Percentiles rank a stretch among this genome's conserved stretches.
These are phyloP conservation scores for Nemoura dubitans DNA, from an alignment of 2,888 invertebrate genomes.

Conservation along the genomic window DNA sequence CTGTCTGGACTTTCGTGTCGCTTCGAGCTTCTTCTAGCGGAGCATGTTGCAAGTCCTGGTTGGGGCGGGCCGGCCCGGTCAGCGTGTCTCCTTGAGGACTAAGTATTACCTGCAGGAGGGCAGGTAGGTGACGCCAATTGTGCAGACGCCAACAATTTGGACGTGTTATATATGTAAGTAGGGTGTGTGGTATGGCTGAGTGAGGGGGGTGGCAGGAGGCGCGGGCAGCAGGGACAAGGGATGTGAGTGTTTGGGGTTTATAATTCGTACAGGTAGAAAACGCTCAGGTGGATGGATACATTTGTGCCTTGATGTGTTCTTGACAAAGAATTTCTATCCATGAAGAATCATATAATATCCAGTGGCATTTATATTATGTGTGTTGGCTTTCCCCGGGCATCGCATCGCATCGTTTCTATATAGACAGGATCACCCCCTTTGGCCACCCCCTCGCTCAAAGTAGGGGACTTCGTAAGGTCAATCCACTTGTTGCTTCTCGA, in stretches of 20 bases:
- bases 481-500: background rate
- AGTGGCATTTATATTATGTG: slow-evolving; percentile 8
- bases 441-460: background rate
- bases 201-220: background rate
- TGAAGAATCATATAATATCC: background rate
- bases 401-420: no score
- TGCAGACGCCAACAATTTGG: slow-evolving; percentile 19
- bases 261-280: slow-evolving; percentile 21
- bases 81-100: background rate
- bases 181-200: background rate
- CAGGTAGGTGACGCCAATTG: slow-evolving; percentile 22
- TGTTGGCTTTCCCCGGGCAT: background rate
- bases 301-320: background rate
- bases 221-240: slow-evolving; percentile 8
- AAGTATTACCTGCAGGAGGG: background rate
- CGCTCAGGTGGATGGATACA: slow-evolving; percentile 13
- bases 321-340: background rate
- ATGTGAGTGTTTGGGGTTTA: slow-evolving; percentile 27
- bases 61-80: background rate
- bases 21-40: background rate
- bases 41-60: background rate
- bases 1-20: background rate
- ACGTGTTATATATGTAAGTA: slow-evolving; percentile 20
- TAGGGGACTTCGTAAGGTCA: background rate
- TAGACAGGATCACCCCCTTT: background rate